Evolutionary conservation across 2,888 invertebrate genomes (phyloP).

Genomic region (Amiota communis): DNA sequence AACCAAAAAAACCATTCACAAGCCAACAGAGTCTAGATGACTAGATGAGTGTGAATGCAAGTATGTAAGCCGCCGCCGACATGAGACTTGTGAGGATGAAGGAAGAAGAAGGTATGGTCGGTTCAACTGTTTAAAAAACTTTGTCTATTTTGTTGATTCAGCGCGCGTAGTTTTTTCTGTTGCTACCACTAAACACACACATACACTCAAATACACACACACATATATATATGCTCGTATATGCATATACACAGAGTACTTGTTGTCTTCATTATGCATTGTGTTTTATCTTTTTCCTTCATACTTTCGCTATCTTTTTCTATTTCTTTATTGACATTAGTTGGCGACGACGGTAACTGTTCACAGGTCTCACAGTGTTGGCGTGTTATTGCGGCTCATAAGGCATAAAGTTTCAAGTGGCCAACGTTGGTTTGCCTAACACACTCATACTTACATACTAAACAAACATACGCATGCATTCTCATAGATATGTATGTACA

Average conservation of each 20-base stretch:
- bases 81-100: background rate
- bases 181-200: conserved; percentile 1
- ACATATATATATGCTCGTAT: no score
- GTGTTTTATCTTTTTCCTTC: background rate
- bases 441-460: background rate
- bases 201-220: no score
- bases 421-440: conserved; percentile 42
- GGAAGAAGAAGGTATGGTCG: conserved; percentile 3
- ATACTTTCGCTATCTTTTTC: background rate
- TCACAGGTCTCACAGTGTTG: conserved; percentile 39
- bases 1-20: no score
- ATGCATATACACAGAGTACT: background rate
- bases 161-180: conserved; percentile 34
- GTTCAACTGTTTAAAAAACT: conserved; percentile 17
- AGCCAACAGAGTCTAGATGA: no score
- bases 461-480: conserved; percentile 25
- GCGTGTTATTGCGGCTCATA: conserved; percentile 62
- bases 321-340: background rate
- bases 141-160: conserved; percentile 38
- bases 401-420: conserved; percentile 67
- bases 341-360: conserved; percentile 44
- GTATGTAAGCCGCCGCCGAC: no score
- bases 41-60: no score
- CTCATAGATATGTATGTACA: background rate
- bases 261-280: conserved; percentile 59